Evolutionary conservation across 2,888 invertebrate genomes (phyloP).

Genomic region (Seira ritae): DNA sequence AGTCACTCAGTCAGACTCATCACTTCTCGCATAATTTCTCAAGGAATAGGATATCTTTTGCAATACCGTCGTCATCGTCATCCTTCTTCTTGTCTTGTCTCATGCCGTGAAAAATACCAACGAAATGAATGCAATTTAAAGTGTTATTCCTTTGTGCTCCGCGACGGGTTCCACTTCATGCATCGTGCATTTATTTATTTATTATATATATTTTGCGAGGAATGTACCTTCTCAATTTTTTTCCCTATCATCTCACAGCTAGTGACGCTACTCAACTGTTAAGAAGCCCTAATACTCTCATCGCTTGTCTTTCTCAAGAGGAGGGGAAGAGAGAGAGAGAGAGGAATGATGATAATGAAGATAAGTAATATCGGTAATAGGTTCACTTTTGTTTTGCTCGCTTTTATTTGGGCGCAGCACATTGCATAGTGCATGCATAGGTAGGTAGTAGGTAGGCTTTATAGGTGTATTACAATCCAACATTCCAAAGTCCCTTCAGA

Average conservation of each 20-base stretch:
- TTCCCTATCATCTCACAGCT: background rate
- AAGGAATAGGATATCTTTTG: background rate
- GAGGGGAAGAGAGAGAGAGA: conserved; percentile 10
- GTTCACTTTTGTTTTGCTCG: conserved; percentile 8
- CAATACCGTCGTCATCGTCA: background rate
- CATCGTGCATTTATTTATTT: conserved; percentile 44
- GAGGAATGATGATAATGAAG: conserved; percentile 26
- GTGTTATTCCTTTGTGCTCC: conserved; percentile 42
- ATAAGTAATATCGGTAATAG: conserved; percentile 16
- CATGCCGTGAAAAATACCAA: background rate
- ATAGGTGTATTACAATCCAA: background rate
- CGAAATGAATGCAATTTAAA: conserved; percentile 32
- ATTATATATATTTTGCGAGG: background rate
- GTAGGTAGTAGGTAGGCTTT: no score
- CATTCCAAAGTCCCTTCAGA: conserved; percentile 3
- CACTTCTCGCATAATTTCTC: no score
- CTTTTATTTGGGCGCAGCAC: no score
- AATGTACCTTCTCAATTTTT: conserved; percentile 19
- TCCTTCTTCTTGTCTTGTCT: no score
- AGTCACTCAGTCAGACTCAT: background rate
- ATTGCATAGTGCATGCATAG: no score
- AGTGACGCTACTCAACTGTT: background rate
- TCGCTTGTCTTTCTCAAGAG: background rate
- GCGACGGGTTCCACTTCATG: conserved; percentile 60
- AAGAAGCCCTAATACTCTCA: conserved; percentile 10